Evolutionary conservation across 2,888 invertebrate genomes (phyloP).

Genomic region (Octonoba sinensis): DNA sequence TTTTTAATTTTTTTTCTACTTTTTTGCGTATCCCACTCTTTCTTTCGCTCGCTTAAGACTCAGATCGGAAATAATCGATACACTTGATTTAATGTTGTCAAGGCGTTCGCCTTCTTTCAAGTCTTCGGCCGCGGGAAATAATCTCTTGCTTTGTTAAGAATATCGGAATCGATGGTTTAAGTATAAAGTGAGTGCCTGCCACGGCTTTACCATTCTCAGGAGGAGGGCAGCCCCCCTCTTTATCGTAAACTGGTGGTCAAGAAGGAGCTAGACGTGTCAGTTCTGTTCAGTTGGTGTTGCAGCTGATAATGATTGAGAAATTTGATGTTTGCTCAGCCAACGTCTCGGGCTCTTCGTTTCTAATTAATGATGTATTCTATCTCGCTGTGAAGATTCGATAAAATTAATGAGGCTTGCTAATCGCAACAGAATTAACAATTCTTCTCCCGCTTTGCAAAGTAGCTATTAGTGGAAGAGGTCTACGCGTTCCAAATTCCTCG

Average conservation of each 20-base stretch:
- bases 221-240: background rate
- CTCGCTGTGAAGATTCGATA: too few relatives aligned
- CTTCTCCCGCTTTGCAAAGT: too few relatives aligned
- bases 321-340: too few relatives aligned
- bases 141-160: slow-evolving; percentile 63
- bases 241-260: slow-evolving; percentile 12
- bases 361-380: too few relatives aligned
- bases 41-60: slow-evolving; percentile 55
- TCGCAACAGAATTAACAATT: too few relatives aligned
- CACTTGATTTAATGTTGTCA: slow-evolving; percentile 62
- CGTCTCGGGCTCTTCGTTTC: too few relatives aligned
- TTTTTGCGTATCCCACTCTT: slow-evolving; percentile 23
- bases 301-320: too few relatives aligned
- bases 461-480: too few relatives aligned
- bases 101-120: slow-evolving; percentile 42
- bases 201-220: slow-evolving; percentile 18
- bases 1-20: slow-evolving; percentile 30
- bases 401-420: too few relatives aligned
- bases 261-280: slow-evolving; percentile 4
- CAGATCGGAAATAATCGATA: slow-evolving; percentile 63
- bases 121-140: slow-evolving; percentile 51
- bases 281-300: too few relatives aligned
- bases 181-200: slow-evolving; percentile 61
- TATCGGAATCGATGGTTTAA: slow-evolving; percentile 61
- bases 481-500: too few relatives aligned